A percentile compares a stretch with the other conserved stretches of the same genome.
phyloP scores from a whole-genome alignment of 2,888 invertebrate species.

The Spodoptera littoralis region DNA sequence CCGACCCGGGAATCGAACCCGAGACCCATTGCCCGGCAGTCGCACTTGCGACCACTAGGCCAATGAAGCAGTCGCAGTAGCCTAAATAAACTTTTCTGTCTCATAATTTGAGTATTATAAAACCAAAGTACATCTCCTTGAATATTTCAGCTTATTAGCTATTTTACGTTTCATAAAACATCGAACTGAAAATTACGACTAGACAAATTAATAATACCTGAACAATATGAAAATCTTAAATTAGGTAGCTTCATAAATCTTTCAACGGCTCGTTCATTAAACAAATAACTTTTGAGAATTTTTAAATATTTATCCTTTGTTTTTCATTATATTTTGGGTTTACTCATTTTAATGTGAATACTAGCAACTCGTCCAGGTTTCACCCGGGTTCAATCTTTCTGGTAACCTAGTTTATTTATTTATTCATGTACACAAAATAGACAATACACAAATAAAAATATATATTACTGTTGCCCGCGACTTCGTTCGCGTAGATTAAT shows the following conservation, averaged over 20 bases:
- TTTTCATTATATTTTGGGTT: conserved; percentile 35
- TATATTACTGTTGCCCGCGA: too few species aligned
- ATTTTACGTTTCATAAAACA: conserved; percentile 16
- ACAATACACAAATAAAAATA: too few species aligned
- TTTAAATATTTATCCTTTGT: conserved; percentile 28
- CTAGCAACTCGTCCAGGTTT: too few species aligned
- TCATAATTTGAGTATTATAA: background rate
- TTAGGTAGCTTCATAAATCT: conserved; percentile 25
- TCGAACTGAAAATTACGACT: conserved; percentile 8
- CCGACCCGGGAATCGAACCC: too few species aligned
- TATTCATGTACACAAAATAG: too few species aligned
- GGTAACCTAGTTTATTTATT: too few species aligned
- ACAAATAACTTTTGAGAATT: conserved; percentile 19
- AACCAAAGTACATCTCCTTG: conserved; percentile 11
- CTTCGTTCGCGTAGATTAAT: too few species aligned
- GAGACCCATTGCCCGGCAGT: too few species aligned
- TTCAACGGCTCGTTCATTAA: conserved; percentile 13
- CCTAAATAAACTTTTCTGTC: background rate
- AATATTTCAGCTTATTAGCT: conserved; percentile 1
- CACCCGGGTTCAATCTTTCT: too few species aligned
- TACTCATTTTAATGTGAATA: background rate
- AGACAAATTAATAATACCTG: conserved; percentile 16
- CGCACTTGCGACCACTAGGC: too few species aligned
- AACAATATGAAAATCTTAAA: conserved; percentile 37
- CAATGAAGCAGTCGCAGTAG: too few species aligned